These are phyloP conservation scores for Chelonus insularis DNA, from an alignment of 1,140 invertebrate genomes.

Conservation along the genomic window DNA sequence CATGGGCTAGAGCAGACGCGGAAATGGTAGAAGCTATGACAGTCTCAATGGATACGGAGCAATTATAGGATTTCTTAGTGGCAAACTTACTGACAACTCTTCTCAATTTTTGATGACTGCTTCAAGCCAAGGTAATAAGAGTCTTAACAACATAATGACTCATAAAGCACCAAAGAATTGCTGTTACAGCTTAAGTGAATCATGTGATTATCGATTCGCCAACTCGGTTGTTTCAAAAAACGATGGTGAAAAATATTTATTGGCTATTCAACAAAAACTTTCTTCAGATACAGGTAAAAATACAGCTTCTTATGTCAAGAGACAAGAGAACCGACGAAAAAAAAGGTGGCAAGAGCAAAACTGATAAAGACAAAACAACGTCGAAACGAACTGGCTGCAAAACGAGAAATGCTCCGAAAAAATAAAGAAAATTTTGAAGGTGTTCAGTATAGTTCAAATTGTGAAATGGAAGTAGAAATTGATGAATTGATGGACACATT, in stretches of 20 bases:
- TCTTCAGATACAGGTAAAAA: slow-evolving; percentile 5
- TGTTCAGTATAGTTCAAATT: slow-evolving; percentile 6
- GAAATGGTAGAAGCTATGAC: too few species aligned
- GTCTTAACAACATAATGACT: slow-evolving; percentile 29
- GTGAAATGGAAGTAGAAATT: slow-evolving; percentile 10
- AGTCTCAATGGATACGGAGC: too few species aligned
- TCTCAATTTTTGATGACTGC: too few species aligned
- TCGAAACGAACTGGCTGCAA: not conserved
- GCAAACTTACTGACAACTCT: too few species aligned
- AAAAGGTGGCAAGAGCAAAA: not conserved
- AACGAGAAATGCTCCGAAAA: not conserved
- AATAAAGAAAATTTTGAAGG: not conserved
- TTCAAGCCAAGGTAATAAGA: slow-evolving; percentile 24
- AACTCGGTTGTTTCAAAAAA: slow-evolving; percentile 30
- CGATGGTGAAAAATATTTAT: slow-evolving; percentile 24
- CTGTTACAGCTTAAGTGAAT: slow-evolving; percentile 30
- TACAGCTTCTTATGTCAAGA: not conserved
- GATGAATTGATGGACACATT: not conserved
- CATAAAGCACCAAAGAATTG: slow-evolving; percentile 24
- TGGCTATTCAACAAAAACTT: slow-evolving; percentile 20
- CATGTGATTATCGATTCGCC: slow-evolving; percentile 26
- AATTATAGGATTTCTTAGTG: too few species aligned
- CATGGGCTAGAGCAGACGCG: too few species aligned
- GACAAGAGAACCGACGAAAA: not conserved
- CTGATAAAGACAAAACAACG: not conserved